phyloP scores from a whole-genome alignment of 2,113 vertebrate species.

The Archocentrus centrarchus region DNA sequence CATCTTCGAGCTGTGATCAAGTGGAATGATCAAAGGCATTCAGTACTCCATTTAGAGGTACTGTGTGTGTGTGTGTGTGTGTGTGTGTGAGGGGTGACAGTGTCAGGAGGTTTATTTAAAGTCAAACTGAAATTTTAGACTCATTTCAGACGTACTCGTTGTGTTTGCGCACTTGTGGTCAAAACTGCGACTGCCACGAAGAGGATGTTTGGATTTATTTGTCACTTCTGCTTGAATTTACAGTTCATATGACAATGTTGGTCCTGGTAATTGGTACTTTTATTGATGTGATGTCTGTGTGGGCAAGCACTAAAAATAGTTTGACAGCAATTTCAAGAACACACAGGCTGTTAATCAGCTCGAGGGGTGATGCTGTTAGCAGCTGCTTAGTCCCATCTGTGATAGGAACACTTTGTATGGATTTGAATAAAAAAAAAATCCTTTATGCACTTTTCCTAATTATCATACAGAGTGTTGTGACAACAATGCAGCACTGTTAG shows the following conservation, averaged over 20 bases:
- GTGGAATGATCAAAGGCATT: constrained; percentile 73
- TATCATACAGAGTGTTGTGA: neutral
- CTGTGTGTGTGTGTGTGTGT: constrained; percentile 11
- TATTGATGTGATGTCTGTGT: constrained; percentile 11
- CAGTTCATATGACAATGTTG: neutral
- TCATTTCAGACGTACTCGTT: neutral
- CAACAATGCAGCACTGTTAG: neutral
- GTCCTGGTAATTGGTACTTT: constrained; percentile 24
- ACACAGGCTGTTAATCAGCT: constrained; percentile 14
- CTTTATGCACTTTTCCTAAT: neutral
- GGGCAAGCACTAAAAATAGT: constrained; percentile 11
- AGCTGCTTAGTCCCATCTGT: constrained; percentile 24
- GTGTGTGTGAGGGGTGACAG: neutral
- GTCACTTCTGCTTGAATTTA: neutral
- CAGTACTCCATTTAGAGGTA: constrained; percentile 36
- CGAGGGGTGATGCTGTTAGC: constrained; percentile 1
- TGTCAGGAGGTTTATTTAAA: constrained; percentile 25
- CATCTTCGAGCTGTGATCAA: constrained; percentile 75
- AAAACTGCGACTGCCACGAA: neutral
- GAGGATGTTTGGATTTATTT: neutral
- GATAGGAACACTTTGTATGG: constrained; percentile 3
- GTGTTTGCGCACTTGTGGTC: neutral
- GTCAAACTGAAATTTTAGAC: constrained; percentile 4
- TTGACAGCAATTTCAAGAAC: constrained; percentile 7
- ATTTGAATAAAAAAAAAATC: neutral